Conservation (phyloP, 2,888 invertebrate species). For the Silvanus unidentatus region DNA sequence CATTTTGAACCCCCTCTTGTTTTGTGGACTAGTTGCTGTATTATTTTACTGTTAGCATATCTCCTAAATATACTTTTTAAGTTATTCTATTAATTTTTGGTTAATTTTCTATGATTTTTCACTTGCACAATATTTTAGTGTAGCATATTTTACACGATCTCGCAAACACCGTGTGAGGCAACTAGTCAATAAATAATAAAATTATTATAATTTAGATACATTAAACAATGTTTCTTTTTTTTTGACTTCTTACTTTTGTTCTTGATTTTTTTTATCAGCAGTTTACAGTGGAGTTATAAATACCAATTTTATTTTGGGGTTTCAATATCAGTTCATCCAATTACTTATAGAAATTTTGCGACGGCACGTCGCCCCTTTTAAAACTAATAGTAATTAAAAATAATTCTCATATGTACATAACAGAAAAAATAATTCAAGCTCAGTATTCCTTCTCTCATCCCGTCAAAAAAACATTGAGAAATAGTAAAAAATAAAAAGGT, state of each 20-base stretch:
- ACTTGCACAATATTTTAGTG: conserved; percentile 38
- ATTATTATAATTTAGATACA: conserved; percentile 34
- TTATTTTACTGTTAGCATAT: conserved; percentile 24
- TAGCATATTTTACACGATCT: conserved; percentile 40
- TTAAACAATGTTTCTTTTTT: conserved; percentile 26
- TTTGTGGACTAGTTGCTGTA: conserved; percentile 26
- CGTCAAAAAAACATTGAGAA: conserved; percentile 34
- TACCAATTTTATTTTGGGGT: conserved; percentile 1
- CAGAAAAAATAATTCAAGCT: conserved; percentile 25
- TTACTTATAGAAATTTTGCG: conserved; percentile 19
- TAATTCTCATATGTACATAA: conserved; percentile 25
- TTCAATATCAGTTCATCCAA: conserved; percentile 10
- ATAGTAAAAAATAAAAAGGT: conserved; percentile 9
- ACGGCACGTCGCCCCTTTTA: conserved; percentile 11
- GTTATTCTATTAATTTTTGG: conserved; percentile 21
- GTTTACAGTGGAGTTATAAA: conserved; percentile 33
- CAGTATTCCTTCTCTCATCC: conserved; percentile 44
- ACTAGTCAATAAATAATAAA: conserved; percentile 43
- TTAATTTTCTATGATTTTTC: conserved; percentile 31
- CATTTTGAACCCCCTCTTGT: conserved; percentile 17
- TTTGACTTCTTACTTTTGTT: conserved; percentile 6
- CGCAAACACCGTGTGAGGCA: conserved; percentile 47
- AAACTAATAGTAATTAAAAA: background rate
- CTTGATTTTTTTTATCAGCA: conserved; percentile 25
- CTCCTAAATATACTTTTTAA: conserved; percentile 28